These are phyloP conservation scores for Sycobia sp. DNA, from an alignment of 1,140 invertebrate genomes.

Conservation along the genomic window DNA sequence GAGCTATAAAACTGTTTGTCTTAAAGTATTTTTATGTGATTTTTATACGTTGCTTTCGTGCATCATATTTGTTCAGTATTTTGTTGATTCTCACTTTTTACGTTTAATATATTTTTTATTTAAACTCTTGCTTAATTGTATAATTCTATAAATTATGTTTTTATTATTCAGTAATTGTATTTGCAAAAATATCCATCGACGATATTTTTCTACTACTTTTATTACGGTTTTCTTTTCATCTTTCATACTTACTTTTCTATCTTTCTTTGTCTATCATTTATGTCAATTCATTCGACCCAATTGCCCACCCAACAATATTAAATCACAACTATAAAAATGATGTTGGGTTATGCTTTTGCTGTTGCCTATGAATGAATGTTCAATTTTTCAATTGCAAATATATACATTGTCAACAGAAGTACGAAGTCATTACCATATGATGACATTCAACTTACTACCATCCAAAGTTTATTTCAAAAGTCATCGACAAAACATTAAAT, in stretches of 20 bases:
- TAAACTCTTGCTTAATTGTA: too few species aligned
- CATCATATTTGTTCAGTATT: not conserved
- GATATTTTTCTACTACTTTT: slow-evolving; percentile 8
- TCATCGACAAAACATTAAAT: too few species aligned
- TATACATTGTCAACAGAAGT: too few species aligned
- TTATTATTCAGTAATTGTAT: slow-evolving; percentile 6
- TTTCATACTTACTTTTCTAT: slow-evolving; percentile 25
- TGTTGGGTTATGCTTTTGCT: slow-evolving; percentile 8
- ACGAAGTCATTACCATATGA: too few species aligned
- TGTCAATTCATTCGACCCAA: slow-evolving; percentile 25
- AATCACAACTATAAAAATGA: not conserved
- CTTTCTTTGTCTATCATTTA: slow-evolving; percentile 22
- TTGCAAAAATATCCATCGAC: slow-evolving; percentile 8
- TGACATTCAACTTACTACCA: too few species aligned
- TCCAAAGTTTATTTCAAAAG: too few species aligned
- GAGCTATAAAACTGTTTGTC: too few species aligned
- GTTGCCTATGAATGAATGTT: too few species aligned
- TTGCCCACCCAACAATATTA: slow-evolving; percentile 17
- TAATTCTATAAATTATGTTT: not conserved
- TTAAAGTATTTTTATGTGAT: not conserved
- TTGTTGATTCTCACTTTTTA: not conserved
- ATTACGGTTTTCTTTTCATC: slow-evolving; percentile 15
- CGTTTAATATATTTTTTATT: not conserved
- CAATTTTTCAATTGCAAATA: too few species aligned
- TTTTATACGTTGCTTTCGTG: not conserved